These are phyloP conservation scores for Formicarius rufipectus DNA, from an alignment of 2,113 vertebrate species.

Conservation along the genomic window DNA sequence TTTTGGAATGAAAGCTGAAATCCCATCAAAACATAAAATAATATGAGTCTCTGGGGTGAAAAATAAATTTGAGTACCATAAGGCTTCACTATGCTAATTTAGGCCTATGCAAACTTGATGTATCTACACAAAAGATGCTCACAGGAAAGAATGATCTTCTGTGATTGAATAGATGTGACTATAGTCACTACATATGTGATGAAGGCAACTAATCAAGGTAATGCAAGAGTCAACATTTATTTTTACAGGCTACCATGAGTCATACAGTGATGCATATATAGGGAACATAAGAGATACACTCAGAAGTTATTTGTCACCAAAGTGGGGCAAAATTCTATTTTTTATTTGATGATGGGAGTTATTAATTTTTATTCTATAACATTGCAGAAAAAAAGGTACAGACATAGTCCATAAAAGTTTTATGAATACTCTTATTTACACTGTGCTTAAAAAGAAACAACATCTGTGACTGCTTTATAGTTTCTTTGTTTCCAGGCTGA, in stretches of 20 bases:
- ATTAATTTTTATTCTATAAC: background rate
- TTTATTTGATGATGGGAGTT: background rate
- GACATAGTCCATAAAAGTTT: background rate
- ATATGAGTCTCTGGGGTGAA: background rate
- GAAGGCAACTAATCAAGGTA: background rate
- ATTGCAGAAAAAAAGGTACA: background rate
- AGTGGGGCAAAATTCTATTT: background rate
- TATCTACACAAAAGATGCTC: background rate
- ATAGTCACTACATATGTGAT: background rate
- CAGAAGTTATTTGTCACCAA: background rate
- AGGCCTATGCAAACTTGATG: background rate
- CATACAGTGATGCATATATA: background rate
- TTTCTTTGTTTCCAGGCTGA: conserved; percentile 41
- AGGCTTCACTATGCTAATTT: background rate
- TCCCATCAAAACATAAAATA: background rate
- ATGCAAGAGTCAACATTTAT: background rate
- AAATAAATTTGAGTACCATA: background rate
- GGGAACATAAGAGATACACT: background rate
- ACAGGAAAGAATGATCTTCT: background rate
- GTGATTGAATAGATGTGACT: background rate
- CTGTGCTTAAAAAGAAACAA: conserved; percentile 29
- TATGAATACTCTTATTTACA: conserved; percentile 52
- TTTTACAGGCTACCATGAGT: background rate
- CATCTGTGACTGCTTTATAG: conserved; percentile 23
- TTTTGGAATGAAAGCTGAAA: background rate